Conservation (phyloP, 2,113 vertebrate genomes). For the Ahaetulla prasina region DNA sequence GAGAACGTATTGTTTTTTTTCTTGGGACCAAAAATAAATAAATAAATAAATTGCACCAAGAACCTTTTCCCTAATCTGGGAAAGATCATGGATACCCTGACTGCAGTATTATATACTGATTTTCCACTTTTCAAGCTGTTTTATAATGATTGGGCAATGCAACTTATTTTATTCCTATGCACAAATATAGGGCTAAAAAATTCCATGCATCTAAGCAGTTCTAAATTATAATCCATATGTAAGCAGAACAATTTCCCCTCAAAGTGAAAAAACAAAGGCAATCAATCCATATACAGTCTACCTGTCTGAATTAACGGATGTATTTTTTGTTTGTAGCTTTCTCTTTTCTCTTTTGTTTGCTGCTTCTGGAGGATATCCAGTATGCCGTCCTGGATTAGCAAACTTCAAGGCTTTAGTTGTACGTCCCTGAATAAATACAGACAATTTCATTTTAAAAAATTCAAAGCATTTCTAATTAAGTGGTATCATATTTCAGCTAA, state of each 20-base stretch:
- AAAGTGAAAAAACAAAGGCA: neutral
- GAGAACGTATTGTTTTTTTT: neutral
- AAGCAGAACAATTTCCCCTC: neutral
- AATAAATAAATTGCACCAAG: neutral
- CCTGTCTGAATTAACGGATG: slow-evolving; percentile 71
- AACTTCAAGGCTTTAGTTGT: slow-evolving; percentile 81
- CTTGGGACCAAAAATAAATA: neutral
- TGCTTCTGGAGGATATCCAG: slow-evolving; percentile 76
- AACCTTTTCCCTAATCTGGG: neutral
- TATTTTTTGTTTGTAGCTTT: slow-evolving; percentile 67
- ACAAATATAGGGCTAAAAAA: neutral
- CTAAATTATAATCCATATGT: neutral
- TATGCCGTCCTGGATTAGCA: slow-evolving; percentile 78
- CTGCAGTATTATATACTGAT: neutral
- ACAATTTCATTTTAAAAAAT: slow-evolving; percentile 29
- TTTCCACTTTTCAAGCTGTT: neutral
- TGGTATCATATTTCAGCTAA: neutral
- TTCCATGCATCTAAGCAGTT: neutral
- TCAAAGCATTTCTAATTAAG: neutral
- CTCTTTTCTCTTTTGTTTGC: slow-evolving; percentile 80
- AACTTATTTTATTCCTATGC: neutral
- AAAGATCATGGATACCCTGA: neutral
- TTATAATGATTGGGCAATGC: neutral
- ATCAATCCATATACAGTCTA: slow-evolving; percentile 36
- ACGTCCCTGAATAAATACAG: slow-evolving; percentile 69